Evolutionary conservation across 2,888 invertebrate species (phyloP), one percentile per base, ranked within the genome.

Genomic region (Nomada fabriciana): DNA sequence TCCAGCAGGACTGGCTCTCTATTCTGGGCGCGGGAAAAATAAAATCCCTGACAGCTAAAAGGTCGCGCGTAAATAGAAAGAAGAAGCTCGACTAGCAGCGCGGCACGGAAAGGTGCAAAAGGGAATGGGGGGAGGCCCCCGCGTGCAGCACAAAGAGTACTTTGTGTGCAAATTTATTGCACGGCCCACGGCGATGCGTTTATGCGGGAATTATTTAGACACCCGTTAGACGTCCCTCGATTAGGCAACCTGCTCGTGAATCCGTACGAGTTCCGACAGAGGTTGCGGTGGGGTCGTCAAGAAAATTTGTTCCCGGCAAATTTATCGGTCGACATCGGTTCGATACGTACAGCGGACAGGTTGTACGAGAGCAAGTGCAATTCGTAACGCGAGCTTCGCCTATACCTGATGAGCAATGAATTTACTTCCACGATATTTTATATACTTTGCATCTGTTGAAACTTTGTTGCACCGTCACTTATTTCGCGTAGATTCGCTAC

Each of bases 121-220:
- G 75, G 69, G 61, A 50, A 50, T 13, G 61, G 23, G 25, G 68
- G 61, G 36, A 0, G 67, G 61, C 50, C 5, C 55, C 15, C 43
- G 43, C 36, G 65, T 18, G 61, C 69, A 71, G 80, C 82, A 85
- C 88, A 87, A 88, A 87, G 88, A 80, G 81, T 83, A 85, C 88
- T 86, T 88, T 88, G 87, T 87, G 83, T 82, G 87, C 82, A 81
- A 86, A 86, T 87, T 88, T 88, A 89, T 87, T 84, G 83, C 84
- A 74, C 85, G 76, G 77, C 74, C 78, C 74, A 77, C 83, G 53
- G 59, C 61, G 63, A 75, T 59, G 68, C 77, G 68, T 47, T 76
- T 82, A 81, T 68, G 83, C 80, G 80, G 64, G 80, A 76, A 84
- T 87, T 83, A 87, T 87, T 88, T 88, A 84, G 84, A 84, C 86